Base-by-base conservation (phyloP, 2,888 invertebrate species). In the Cremastinae sp. region DNA sequence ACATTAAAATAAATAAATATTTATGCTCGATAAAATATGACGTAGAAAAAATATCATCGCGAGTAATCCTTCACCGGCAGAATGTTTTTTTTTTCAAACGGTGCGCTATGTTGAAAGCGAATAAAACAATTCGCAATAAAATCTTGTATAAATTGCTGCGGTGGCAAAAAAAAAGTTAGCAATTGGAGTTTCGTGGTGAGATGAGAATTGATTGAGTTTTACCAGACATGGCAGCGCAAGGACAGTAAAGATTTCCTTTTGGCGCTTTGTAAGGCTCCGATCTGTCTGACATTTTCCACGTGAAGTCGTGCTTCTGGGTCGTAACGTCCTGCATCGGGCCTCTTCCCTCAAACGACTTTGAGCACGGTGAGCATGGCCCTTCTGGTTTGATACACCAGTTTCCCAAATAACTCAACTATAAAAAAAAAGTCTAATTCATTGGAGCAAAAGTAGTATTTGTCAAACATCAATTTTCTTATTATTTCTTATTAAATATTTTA, bases 281-380 rank as follows among this genome's bases (percentile, higher is more conserved):
- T 58, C 56, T 74, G 5, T 68, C 49, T 0, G 71, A 18, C 45
- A 51, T 79, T 74, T 87, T 89, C 89, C 89, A 89, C 1, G 82
- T 93, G 84, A 91, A 95, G 90, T 95, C 95, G 85, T 94, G 94
- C 45, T 94, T 94, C 80, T 94, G 93, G 0, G 95, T 95, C 1
- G 95, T 95, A 75, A 93, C 89, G 78, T 93, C 93, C 89, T 94
- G 93, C 91, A 95, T 93, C n/a, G 94, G 94, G 16, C 92, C 92
- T 79, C 92, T 92, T 65, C 87, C 88, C 1, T 88, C 75, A 81
- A 83, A 82, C 58, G 85, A 81, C 59, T 84, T 82, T 2, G 71
- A 70, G 49, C 84, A 85, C 12, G 89, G 86, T 8, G 71, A 74
- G 7, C 86, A 85, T 10, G 79, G 75, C 10, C 70, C 38, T 45